Conservation (phyloP, 2,113 vertebrate species). For the Ochotona princeps region DNA sequence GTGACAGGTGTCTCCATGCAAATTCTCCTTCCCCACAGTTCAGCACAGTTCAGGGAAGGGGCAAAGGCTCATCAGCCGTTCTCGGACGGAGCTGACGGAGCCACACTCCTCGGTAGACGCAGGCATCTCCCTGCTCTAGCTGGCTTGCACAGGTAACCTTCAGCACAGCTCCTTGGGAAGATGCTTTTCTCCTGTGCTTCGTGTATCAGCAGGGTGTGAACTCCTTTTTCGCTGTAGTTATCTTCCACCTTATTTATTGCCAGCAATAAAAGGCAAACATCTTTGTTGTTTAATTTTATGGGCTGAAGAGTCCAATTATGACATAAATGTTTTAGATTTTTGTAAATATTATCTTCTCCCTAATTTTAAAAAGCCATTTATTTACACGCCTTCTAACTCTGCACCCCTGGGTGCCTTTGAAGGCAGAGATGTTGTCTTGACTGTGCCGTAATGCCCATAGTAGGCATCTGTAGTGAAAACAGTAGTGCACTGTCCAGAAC, state of each 20-base stretch:
- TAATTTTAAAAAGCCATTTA: background rate
- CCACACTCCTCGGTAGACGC: background rate
- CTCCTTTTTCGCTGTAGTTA: background rate
- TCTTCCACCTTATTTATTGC: background rate
- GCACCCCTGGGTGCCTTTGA: background rate
- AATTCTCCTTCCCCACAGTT: background rate
- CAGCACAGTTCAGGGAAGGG: background rate
- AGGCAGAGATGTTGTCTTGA: background rate
- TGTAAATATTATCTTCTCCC: background rate
- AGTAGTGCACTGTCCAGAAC: background rate
- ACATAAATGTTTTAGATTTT: background rate
- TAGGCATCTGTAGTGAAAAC: background rate
- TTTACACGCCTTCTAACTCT: background rate
- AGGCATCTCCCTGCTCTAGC: background rate
- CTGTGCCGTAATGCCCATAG: background rate
- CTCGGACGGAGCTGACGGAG: background rate
- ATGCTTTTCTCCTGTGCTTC: background rate
- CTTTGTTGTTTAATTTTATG: conserved; percentile 13
- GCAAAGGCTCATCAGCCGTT: background rate
- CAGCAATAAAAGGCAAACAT: background rate
- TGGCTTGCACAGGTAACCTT: background rate
- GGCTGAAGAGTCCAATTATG: background rate
- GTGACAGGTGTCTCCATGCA: background rate
- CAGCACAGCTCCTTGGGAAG: background rate
- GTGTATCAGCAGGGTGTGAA: background rate